These are phyloP conservation scores for Rallus limicola DNA, from an alignment of 2,113 vertebrate genomes.

Conservation along the genomic window DNA sequence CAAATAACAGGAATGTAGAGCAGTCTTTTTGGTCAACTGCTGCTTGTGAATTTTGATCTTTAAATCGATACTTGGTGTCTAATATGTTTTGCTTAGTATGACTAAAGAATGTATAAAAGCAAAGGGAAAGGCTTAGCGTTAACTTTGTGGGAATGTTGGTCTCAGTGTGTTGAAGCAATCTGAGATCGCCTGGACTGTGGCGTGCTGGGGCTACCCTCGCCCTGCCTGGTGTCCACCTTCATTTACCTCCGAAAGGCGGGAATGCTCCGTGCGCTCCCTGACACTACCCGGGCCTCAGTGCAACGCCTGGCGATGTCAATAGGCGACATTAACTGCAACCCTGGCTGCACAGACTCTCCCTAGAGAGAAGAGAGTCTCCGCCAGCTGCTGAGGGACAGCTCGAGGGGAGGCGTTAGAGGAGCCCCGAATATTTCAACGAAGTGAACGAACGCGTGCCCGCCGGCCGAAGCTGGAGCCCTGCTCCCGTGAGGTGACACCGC, in stretches of 20 bases:
- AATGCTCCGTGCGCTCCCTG: not conserved
- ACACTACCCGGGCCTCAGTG: accelerated
- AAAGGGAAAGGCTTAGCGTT: not conserved
- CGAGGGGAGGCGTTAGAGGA: accelerated
- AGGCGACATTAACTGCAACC: accelerated
- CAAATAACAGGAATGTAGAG: accelerated
- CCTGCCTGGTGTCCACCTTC: accelerated
- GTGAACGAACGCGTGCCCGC: accelerated
- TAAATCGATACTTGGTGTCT: not conserved
- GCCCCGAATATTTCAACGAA: accelerated
- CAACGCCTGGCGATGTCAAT: accelerated
- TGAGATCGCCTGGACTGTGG: accelerated
- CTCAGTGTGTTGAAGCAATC: accelerated
- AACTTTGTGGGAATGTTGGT: accelerated
- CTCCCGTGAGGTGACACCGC: not conserved
- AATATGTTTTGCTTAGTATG: accelerated
- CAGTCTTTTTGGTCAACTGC: not conserved
- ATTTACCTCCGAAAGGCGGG: not conserved
- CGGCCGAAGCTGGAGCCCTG: not conserved
- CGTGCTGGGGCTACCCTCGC: not conserved
- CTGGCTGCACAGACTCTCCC: not conserved
- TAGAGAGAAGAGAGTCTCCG: accelerated
- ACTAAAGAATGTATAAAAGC: not conserved
- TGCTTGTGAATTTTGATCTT: not conserved
- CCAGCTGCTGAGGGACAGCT: accelerated